Evolutionary conservation across 2,797 vertebrate species (phyloP).

Genomic region (Gila robusta): DNA sequence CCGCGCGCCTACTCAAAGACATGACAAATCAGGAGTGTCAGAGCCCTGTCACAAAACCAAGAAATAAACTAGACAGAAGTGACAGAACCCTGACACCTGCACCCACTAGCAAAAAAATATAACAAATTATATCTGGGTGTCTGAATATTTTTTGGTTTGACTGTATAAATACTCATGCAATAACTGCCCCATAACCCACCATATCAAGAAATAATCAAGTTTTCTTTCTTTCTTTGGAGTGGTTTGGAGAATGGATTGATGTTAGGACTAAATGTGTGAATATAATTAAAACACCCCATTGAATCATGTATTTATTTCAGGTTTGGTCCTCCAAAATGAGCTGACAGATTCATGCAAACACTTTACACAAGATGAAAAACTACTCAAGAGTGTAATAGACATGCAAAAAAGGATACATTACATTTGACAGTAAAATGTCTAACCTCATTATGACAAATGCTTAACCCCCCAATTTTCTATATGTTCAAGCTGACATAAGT

Average conservation of each 20-base stretch:
- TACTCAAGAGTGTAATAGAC: neutral
- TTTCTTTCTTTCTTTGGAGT: neutral
- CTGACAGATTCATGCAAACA: neutral
- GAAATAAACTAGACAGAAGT: too few relatives aligned
- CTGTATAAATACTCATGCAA: neutral
- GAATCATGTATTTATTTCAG: neutral
- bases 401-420: neutral
- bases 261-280: neutral
- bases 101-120: too few relatives aligned
- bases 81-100: too few relatives aligned
- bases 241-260: neutral
- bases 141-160: too few relatives aligned
- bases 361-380: neutral
- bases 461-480: neutral
- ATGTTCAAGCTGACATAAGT: neutral
- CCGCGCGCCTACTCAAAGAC: too few relatives aligned
- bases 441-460: neutral
- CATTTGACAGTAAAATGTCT: conserved; percentile 24
- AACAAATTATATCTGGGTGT: too few relatives aligned
- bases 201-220: neutral
- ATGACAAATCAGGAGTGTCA: too few relatives aligned
- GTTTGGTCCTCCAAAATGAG: neutral
- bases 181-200: neutral
- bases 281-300: neutral
- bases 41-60: too few relatives aligned